Base-by-base conservation (phyloP, 2,113 vertebrate species). In the Kryptolebias marmoratus region DNA sequence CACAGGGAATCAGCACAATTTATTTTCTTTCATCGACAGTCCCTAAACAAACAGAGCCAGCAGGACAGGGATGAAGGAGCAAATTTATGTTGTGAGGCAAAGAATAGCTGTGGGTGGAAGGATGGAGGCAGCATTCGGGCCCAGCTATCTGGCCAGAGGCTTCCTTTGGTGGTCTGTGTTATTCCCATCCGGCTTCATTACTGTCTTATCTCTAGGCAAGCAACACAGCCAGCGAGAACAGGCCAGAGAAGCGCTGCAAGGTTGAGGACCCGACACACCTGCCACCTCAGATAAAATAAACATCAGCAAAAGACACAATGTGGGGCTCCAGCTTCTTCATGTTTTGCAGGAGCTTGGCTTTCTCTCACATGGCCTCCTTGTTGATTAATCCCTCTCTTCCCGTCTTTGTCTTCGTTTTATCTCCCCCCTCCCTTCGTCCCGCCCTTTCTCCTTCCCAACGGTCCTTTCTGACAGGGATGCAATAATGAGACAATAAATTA, bases 201-300 rank as follows among this genome's bases (percentile, higher is more conserved):
- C 89, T 64, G 77, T 71, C 84, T 91, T 91, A 93, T 92, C 89
- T 90, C 81, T 71, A 58, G 77, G 76, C 64, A 56, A 78, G 81
- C 81, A 73, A 63, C 68, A 85, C 77, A 90, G 87, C 73, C 84
- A 66, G 85, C 5, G 62, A 73, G 72, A 74, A 81, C 48, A 36
- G 82, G 73, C 82, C 79, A 87, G 64, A 79, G 68, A 52, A 86
- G 78, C 82, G 45, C 56, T 3, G 63, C 39, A 11, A 80, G 83
- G 82, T 82, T 72, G 72, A 76, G 66, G 75, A 86, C 85, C 68
- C 27, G 72, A 84, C 80, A 84, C 88, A 92, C 88, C 92, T 93
- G 91, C 76, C 80, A 83, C 81, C 82, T 86, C 85, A 81, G 90
- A 93, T 93, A 91, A 93, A 91, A 87, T 79, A 90, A 88, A 87